These are phyloP conservation scores for Sinotaia quadrata DNA, from an alignment of 2,888 invertebrate genomes.

Conservation along the genomic window DNA sequence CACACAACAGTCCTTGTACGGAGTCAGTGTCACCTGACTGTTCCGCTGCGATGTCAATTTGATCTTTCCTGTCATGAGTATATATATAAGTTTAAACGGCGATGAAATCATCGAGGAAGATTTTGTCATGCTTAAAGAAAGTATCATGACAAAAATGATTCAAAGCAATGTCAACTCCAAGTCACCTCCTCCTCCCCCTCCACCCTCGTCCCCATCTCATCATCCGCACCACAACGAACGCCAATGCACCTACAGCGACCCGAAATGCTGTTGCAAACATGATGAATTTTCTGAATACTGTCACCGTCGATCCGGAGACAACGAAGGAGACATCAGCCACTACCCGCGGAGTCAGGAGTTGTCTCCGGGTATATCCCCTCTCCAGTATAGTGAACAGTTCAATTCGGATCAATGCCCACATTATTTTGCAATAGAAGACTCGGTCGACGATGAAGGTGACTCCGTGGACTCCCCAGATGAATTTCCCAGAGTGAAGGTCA, in stretches of 20 bases:
- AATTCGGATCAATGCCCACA: too few relatives aligned
- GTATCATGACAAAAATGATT: neutral
- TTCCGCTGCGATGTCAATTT: too few relatives aligned
- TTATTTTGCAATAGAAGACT: neutral
- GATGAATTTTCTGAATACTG: neutral
- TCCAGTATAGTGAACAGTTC: too few relatives aligned
- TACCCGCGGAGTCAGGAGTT: too few relatives aligned
- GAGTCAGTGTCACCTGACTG: too few relatives aligned
- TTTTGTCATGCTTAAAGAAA: neutral
- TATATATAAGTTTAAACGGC: neutral
- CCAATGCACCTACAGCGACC: neutral
- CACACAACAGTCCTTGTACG: too few relatives aligned
- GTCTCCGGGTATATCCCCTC: too few relatives aligned
- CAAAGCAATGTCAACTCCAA: neutral
- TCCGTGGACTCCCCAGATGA: neutral
- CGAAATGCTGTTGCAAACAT: neutral
- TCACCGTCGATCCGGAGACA: too few relatives aligned
- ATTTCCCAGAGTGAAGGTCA: neutral
- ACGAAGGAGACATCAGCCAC: neutral
- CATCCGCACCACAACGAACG: too few relatives aligned
- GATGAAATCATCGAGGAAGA: slow-evolving; percentile 4
- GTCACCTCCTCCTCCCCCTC: neutral
- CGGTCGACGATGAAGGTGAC: neutral
- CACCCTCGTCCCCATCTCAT: neutral
- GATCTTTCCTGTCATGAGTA: neutral